Evolutionary conservation across 2,888 invertebrate species (phyloP).

Genomic region (Acronicta leporina): DNA sequence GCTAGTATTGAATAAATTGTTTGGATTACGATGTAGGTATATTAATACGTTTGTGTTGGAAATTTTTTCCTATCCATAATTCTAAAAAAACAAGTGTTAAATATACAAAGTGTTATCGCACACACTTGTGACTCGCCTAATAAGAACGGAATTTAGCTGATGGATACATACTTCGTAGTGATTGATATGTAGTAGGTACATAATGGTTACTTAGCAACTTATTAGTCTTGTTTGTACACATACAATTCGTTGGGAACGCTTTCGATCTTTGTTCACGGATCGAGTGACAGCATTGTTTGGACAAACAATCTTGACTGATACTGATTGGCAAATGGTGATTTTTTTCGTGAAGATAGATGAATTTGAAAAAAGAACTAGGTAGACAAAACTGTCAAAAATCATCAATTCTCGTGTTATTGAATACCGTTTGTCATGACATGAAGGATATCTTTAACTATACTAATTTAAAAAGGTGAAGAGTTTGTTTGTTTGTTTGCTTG

Average conservation of each 20-base stretch:
- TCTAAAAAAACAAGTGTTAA: slow-evolving; percentile 1
- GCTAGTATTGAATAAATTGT: no score
- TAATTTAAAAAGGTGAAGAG: no score
- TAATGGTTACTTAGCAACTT: slow-evolving; percentile 61
- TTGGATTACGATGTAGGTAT: no score
- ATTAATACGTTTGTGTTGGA: no score
- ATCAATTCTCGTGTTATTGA: no score
- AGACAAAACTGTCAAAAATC: no score
- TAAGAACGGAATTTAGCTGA: slow-evolving; percentile 11
- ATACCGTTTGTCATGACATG: no score
- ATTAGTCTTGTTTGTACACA: slow-evolving; percentile 62
- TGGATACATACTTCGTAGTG: slow-evolving; percentile 23
- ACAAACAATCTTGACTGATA: slow-evolving; percentile 53
- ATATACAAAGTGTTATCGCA: slow-evolving; percentile 3
- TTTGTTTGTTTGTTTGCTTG: no score
- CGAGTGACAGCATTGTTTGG: slow-evolving; percentile 59
- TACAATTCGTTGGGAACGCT: slow-evolving; percentile 58
- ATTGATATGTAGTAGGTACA: slow-evolving; percentile 8
- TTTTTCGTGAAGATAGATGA: slow-evolving; percentile 12
- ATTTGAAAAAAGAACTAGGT: neutral
- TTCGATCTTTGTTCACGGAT: slow-evolving; percentile 37
- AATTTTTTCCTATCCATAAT: neutral
- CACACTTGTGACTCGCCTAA: slow-evolving; percentile 10
- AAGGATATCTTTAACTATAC: no score
- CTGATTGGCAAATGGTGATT: slow-evolving; percentile 42